Evolutionary conservation across 2,888 invertebrate species (phyloP), one percentile per base, ranked within the genome.

Genomic region (Limnephilus lunatus): DNA sequence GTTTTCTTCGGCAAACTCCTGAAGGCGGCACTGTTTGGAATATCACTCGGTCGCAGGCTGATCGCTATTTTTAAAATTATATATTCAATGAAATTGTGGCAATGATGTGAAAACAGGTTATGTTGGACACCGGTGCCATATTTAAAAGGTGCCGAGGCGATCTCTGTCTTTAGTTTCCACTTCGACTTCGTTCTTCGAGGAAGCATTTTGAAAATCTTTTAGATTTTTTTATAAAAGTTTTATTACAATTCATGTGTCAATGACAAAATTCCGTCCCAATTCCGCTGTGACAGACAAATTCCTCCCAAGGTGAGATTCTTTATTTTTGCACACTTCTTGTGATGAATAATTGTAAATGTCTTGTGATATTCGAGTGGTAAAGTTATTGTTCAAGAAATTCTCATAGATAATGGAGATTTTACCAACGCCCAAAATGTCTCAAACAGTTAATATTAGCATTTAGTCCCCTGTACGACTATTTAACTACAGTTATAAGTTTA

Each of bases 251-350:
- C 95, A 95, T 95, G 96, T 96, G 96, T 96, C 96, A 96, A 96
- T 96, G 96, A 96, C 95, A 96, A 96, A 95, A 96, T 95, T 95
- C 94, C 95, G 95, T 95, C 96, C 95, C 96, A 96, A 95, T 95
- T 96, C 95, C 94, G 95, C 96, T 95, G 96, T 96, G 94, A 96
- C 95, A 94, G 95, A 96, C 95, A 96, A 96, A 95, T 96, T 96
- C 95, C 95, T 96, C 94, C 96, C 96, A 94, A 96, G 96, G 96
- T 96, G 93, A 93, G 93, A 48, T 32, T 83, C 9, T 39, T 83
- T 12, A 35, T 83, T 39, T 68, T n/a, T 25, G 9, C 25, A 68
- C 68, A 68, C 68, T 68, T 68, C 5, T 68, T n/a, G 68, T 25
- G 68, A 68, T 9, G n/a, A 68, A 68, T 25, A 5, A 68, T 68